These are phyloP conservation scores for Masnerella sp. DNA, from an alignment of 2,888 invertebrate genomes.

Conservation along the genomic window DNA sequence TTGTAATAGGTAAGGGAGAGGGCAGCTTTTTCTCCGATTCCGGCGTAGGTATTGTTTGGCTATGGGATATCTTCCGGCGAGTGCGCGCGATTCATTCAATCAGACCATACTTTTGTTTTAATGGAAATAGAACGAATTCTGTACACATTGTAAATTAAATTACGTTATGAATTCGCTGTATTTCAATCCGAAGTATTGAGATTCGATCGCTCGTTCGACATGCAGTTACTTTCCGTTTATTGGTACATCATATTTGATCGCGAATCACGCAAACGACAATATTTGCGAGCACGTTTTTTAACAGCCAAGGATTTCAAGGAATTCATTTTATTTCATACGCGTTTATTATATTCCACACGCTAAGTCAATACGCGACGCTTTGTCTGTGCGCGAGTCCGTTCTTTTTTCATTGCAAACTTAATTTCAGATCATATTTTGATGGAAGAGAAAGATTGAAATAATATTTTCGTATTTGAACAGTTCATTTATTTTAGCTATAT, in stretches of 20 bases:
- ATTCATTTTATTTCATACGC: slow-evolving; percentile 28
- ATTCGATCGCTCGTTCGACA: slow-evolving; percentile 37
- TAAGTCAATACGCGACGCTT: too few relatives aligned
- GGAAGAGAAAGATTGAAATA: too few relatives aligned
- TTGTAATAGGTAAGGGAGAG: slow-evolving; percentile 31
- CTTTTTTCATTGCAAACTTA: too few relatives aligned
- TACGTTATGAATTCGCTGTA: slow-evolving; percentile 51
- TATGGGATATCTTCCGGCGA: slow-evolving; percentile 60
- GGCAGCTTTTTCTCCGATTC: slow-evolving; percentile 11
- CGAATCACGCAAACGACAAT: slow-evolving; percentile 50
- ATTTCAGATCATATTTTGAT: too few relatives aligned
- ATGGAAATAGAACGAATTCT: slow-evolving; percentile 59
- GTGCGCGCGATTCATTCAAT: slow-evolving; percentile 61
- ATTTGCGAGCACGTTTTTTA: slow-evolving; percentile 47
- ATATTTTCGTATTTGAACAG: too few relatives aligned
- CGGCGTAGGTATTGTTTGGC: slow-evolving; percentile 53
- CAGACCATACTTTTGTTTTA: slow-evolving; percentile 60
- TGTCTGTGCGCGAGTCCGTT: too few relatives aligned
- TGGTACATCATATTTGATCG: slow-evolving; percentile 48
- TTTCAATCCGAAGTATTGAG: slow-evolving; percentile 47
- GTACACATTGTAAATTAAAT: slow-evolving; percentile 61
- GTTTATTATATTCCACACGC: too few relatives aligned
- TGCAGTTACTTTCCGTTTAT: slow-evolving; percentile 49
- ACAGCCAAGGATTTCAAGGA: slow-evolving; percentile 34
- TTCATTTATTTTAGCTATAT: too few relatives aligned